phyloP scores from a whole-genome alignment of 2,888 invertebrate species.

The Punctoribates punctum region DNA sequence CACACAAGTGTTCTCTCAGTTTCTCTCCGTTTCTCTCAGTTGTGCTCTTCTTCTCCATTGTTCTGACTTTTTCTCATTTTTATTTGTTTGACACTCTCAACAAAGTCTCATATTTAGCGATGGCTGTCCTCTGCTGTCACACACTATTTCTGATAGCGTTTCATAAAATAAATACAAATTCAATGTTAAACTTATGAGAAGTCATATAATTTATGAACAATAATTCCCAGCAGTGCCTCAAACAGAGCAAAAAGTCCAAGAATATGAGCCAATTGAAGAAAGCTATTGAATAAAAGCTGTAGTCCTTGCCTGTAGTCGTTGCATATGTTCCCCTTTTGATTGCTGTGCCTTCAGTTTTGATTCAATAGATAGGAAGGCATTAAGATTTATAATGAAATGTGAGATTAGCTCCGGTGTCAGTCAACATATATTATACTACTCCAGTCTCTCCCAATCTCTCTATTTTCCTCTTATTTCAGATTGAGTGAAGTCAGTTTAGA shows the following conservation, averaged over 20 bases:
- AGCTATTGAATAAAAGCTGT: no score
- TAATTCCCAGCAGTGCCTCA: conserved; percentile 21
- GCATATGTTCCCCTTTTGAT: no score
- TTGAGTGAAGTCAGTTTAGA: not conserved
- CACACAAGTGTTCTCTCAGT: conserved; percentile 25
- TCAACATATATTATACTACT: conserved; percentile 11
- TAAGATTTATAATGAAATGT: conserved; percentile 16
- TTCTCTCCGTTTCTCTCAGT: not conserved
- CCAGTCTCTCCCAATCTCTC: not conserved
- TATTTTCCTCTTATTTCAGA: not conserved
- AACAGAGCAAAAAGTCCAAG: not conserved
- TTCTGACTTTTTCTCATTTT: not conserved
- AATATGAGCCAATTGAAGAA: not conserved
- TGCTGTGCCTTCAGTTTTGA: not conserved
- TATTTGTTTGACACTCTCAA: conserved; percentile 31
- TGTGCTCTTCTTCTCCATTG: not conserved
- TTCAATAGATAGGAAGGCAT: not conserved
- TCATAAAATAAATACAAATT: conserved; percentile 20
- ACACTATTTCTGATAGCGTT: conserved; percentile 9
- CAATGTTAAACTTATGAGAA: conserved; percentile 18
- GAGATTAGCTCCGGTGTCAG: conserved; percentile 34
- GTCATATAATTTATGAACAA: conserved; percentile 27
- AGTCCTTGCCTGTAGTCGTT: no score
- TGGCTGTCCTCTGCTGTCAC: not conserved
- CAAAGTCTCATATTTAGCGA: conserved; percentile 17